Base-by-base conservation (phyloP, 2,113 vertebrate genomes). In the Lethenteron camtschaticum region DNA sequence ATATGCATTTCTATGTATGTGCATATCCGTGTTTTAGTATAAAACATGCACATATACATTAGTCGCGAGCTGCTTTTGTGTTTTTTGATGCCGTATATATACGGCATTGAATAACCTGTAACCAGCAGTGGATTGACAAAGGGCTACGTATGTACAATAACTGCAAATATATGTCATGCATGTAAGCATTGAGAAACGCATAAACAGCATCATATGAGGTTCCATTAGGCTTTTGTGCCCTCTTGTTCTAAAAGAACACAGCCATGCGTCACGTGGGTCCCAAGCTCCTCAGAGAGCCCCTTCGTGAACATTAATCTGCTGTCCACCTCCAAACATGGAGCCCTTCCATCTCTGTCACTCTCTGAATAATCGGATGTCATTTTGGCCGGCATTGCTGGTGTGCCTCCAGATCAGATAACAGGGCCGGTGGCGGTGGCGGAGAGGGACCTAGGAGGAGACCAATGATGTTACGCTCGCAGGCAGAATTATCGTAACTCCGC, bases 361-460 rank as follows among this genome's bases (percentile, higher is more conserved):
- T n/a, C n/a, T 66, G 63, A 66, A 66, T 66, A 66, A 66, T 66
- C 63, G 63, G 63, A 66, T 66, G 63, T 66, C 63, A 66, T 66
- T 66, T 66, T 66, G 63, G 63, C 63, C 63, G n/a, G 63, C 63
- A 66, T 24, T 16, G 63, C 63, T 66, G 63, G 63, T 66, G 63
- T 66, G 63, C 24, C n/a, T 66, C 63, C 63, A 66, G 63, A 66
- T 66, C 63, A 66, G 63, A 66, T 66, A 66, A 66, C 63, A 66
- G 63, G n/a, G n/a, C 63, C n/a, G 63, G 9, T n/a, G 63, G n/a
- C 63, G 24, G n/a, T n/a, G 63, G n/a, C 63, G 24, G 63, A 24
- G 63, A 66, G 24, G 24, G 24, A 66, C 63, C 41, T 6, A 41
- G 41, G 41, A 41, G 41, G 41, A 41, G 41, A 41, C 41, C 41